Percentiles rank a stretch among this genome's conserved stretches.
phyloP scores from a whole-genome alignment of 1,140 invertebrate genomes.

The Macrocentrus cingulum region DNA sequence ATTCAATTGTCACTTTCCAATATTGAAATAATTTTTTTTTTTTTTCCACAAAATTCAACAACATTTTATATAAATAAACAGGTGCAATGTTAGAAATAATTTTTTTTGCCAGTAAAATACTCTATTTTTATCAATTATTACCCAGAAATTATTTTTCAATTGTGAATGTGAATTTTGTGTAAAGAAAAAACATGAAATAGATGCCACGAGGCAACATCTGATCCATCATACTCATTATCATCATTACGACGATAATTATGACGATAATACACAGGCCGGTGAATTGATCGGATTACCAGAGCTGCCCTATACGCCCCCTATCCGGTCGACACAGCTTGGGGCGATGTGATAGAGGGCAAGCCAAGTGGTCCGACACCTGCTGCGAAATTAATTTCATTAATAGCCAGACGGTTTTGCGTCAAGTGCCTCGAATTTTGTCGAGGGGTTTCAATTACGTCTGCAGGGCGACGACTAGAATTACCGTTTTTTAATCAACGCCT shows the following conservation, averaged over 20 bases:
- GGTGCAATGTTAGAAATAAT: too few species aligned
- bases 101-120: too few species aligned
- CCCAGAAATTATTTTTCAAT: too few species aligned
- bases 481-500: background rate
- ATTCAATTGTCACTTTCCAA: too few species aligned
- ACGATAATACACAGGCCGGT: background rate
- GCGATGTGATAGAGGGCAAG: background rate
- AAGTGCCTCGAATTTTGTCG: slow-evolving; percentile 17
- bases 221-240: background rate
- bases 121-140: too few species aligned
- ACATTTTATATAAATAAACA: too few species aligned
- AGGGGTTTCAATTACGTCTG: background rate
- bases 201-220: too few species aligned
- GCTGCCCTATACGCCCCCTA: slow-evolving; percentile 1
- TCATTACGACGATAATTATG: background rate
- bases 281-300: slow-evolving; percentile 13
- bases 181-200: too few species aligned
- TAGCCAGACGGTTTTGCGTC: slow-evolving; percentile 12
- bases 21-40: too few species aligned
- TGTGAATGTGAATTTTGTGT: too few species aligned
- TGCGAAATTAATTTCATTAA: slow-evolving; percentile 23
- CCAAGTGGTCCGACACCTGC: slow-evolving; percentile 12
- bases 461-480: background rate
- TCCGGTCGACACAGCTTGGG: background rate
- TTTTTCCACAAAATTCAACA: too few species aligned